These are phyloP conservation scores for Gorilla gorilla DNA, from an alignment of 2,113 vertebrate genomes.

Conservation along the genomic window DNA sequence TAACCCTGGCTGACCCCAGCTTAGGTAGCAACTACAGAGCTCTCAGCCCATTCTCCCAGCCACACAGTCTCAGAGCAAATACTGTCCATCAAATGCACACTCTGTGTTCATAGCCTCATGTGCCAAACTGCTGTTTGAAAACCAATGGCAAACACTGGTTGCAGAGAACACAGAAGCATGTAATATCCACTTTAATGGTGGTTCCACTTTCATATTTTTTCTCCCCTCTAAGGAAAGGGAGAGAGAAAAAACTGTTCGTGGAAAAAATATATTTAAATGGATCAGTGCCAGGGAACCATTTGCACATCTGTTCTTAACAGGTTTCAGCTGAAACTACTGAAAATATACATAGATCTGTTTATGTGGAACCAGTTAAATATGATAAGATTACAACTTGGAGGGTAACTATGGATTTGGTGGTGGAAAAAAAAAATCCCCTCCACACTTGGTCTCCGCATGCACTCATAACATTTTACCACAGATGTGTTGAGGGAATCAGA, in stretches of 20 bases:
- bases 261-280: constrained; percentile 69
- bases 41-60: background rate
- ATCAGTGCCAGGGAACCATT: constrained; percentile 47
- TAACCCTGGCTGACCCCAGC: background rate
- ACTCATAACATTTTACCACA: constrained; percentile 30
- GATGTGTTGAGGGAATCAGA: constrained; percentile 53
- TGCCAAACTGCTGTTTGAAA: constrained; percentile 11
- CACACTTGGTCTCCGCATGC: background rate
- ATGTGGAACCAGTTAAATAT: constrained; percentile 77
- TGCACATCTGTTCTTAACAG: constrained; percentile 82
- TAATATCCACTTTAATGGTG: background rate
- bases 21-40: background rate
- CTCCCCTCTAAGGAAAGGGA: background rate
- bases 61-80: background rate
- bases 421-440: constrained; percentile 15
- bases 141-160: background rate
- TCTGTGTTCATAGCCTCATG: background rate
- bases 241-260: background rate
- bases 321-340: constrained; percentile 83
- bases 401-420: constrained; percentile 60
- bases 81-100: background rate
- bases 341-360: constrained; percentile 77
- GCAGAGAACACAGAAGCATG: constrained; percentile 9
- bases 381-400: constrained; percentile 78
- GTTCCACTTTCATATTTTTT: constrained; percentile 21